Evolutionary conservation across 2,113 vertebrate species (phyloP), one percentile per base, ranked within the genome.

Genomic region (Halichoeres trimaculatus): DNA sequence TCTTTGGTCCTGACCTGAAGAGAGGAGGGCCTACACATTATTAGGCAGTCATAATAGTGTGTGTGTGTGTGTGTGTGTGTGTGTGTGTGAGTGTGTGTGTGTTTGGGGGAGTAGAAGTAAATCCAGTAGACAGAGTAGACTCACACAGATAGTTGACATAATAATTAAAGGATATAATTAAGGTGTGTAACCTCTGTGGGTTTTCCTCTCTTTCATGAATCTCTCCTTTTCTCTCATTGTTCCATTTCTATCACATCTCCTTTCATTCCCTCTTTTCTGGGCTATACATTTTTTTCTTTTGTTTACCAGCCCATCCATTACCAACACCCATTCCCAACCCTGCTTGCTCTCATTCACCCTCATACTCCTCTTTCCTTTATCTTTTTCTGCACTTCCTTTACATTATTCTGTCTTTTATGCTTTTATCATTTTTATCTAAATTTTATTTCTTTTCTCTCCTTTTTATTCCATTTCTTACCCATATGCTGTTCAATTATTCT

Each of bases 1-100:
- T n/a, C n/a, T n/a, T n/a, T n/a, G n/a, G n/a, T n/a, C n/a, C n/a
- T n/a, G n/a, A n/a, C n/a, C n/a, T n/a, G n/a, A n/a, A n/a, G n/a
- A n/a, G n/a, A n/a, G n/a, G n/a, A n/a, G n/a, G n/a, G n/a, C n/a
- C n/a, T n/a, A n/a, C n/a, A n/a, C n/a, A n/a, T n/a, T n/a, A n/a
- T n/a, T n/a, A n/a, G n/a, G n/a, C n/a, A n/a, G n/a, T n/a, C n/a
- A 81, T 84, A 77, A 69, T 43, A 22, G 67, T 70, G 71, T 73
- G 38, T 34, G 43, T 55, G 45, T 34, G 51, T 23, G 20, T 22
- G 48, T 65, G 54, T 57, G 38, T 26, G 68, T 70, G 72, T 73
- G 35, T 35, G 45, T 52, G 47, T 35, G 43, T 55, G 45, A 26
- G 52, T 24, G 20, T 23, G 50, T 65, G 54, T 57, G 38, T 26